Base-by-base conservation (phyloP, 2,797 vertebrate genomes). In the Chelonia mydas region DNA sequence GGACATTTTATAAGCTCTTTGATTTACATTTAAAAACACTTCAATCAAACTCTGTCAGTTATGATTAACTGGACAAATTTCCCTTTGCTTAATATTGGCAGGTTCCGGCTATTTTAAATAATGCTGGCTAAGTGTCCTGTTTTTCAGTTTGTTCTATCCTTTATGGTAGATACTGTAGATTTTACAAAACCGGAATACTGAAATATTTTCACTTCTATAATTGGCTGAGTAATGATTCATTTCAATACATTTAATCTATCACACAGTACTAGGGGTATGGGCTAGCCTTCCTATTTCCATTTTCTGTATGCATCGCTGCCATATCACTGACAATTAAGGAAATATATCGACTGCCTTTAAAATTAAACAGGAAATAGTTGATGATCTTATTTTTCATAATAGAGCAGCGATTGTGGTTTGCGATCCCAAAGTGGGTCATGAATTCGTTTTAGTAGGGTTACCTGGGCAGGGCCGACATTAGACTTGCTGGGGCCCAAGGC, bases 321-420 rank as follows among this genome's bases (percentile, higher is more conserved):
- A 28, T 57, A 57, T 93, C 33, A 77, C 90, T 88, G 28, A 50
- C 72, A 93, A 61, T 88, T 94, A 16, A 51, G 41, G 47, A 33
- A 89, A 4, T 15, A 45, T 50, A 15, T 61, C 49, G 55, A 59
- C 6, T 74, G 28, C 16, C 83, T 90, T 59, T 51, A 6, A 87
- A 96, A 92, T 25, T 83, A 96, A 95, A 86, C 37, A 3, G 37
- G 33, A 86, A 81, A 10, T 49, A 6, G 19, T 72, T 86, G 57
- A 31, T 88, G 23, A 89, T 81, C 68, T 59, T 94, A 81, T 41
- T 88, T 86, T 94, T 27, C 45, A 25, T 41, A 92, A 54, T 1
- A 83, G 11, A 88, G 15, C 37, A 37, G 51, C 17, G 6, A 53
- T 53, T 53, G 51, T 53, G 51, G 17, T 16, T 53, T 53, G 51